Percentiles rank a stretch among this genome's conserved stretches.
Evolutionary conservation across 2,113 vertebrate species (phyloP).

Genomic region (Pedionomus torquatus): DNA sequence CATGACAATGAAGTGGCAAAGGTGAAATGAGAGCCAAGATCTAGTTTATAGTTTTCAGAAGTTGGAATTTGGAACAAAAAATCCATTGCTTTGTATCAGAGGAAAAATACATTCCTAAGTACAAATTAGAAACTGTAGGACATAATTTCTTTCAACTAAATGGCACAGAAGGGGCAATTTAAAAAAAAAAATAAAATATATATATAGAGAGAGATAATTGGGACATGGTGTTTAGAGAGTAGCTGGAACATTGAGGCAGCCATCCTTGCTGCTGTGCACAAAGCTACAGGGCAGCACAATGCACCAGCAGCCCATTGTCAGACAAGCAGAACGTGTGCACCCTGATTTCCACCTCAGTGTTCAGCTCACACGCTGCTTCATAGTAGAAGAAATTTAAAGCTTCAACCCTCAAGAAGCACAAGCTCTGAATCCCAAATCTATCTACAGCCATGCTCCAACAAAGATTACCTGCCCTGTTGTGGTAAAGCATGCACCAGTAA

Average conservation of each 20-base stretch:
- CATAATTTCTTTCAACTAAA: neutral
- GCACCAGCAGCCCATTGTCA: neutral
- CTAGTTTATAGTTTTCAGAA: neutral
- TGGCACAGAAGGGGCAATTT: neutral
- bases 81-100: neutral
- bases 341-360: neutral
- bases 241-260: too few relatives aligned
- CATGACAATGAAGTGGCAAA: neutral
- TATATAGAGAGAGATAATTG: neutral
- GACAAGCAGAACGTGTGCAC: neutral
- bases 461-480: neutral
- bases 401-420: neutral
- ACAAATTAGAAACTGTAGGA: neutral
- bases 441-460: neutral
- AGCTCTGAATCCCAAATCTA: neutral
- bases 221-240: neutral
- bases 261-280: too few relatives aligned
- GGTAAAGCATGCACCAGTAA: rapidly evolving
- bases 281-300: rapidly evolving
- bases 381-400: neutral
- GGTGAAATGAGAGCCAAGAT: neutral
- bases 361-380: neutral
- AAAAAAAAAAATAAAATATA: neutral
- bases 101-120: neutral
- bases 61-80: neutral